Conservation (phyloP, 2,888 invertebrate species). For the Diaprepes abbreviatus region DNA sequence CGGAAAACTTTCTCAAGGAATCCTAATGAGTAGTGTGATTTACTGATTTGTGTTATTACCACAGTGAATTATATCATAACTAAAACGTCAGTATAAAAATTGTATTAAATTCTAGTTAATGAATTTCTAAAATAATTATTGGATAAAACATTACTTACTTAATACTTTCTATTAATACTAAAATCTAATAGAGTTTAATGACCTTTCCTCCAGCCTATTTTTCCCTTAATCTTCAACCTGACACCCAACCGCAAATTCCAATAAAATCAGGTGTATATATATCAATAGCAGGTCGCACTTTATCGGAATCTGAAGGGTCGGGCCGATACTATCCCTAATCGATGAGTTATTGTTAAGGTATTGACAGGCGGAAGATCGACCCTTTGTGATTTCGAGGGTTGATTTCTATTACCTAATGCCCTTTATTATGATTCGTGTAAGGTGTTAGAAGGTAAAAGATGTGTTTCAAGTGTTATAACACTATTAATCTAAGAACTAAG, state of each 20-base stretch:
- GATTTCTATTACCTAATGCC: constrained; percentile 21
- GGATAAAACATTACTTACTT: no score
- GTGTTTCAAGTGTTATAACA: constrained; percentile 22
- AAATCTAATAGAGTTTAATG: no score
- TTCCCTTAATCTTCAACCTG: constrained; percentile 15
- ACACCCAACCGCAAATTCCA: constrained; percentile 14
- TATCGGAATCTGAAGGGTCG: constrained; percentile 23
- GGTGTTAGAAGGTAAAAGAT: constrained; percentile 20
- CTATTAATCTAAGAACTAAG: constrained; percentile 10
- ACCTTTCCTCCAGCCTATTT: constrained; percentile 1
- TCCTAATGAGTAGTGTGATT: no score
- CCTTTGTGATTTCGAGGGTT: constrained; percentile 30
- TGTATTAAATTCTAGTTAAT: no score
- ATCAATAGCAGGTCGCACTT: constrained; percentile 32
- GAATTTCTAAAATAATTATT: no score
- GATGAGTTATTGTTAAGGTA: constrained; percentile 36
- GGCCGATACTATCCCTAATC: constrained; percentile 35
- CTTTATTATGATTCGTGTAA: constrained; percentile 24
- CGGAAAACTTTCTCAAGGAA: no score
- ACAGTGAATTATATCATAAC: no score
- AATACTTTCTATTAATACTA: no score
- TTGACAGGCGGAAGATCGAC: constrained; percentile 42
- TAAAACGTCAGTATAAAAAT: no score
- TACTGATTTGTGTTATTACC: no score
- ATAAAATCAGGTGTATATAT: constrained; percentile 35